Base-by-base conservation (phyloP, 64 coral and sea anemone species). In the Astreopora myriophthalma region DNA sequence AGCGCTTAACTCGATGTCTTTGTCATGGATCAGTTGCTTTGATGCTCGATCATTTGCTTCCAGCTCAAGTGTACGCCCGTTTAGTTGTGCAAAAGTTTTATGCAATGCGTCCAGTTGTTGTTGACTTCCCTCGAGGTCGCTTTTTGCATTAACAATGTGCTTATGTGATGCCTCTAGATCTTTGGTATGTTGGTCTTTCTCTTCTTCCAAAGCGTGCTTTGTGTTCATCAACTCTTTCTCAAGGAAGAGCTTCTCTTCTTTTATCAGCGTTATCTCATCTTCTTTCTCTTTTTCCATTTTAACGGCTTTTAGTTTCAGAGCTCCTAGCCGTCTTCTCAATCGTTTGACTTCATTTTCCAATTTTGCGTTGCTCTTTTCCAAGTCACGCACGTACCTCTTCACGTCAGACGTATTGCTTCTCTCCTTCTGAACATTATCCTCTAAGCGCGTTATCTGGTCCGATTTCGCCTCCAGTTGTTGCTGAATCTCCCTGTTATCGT, bases 211-310 rank as follows among this genome's bases (percentile, higher is more conserved):
- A 51, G 57, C 69, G 39, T 96, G 91, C 35, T 86, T 94, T 8
- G 89, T 51, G 19, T 94, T 74, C 95, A 86, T 94, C 22, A 92
- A 34, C 6, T 96, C 73, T 29, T 71, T 93, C 48, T 96, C 95
- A 3, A 93, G 66, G 3, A 76, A 64, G 1, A 85, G 67, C 19
- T 90, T 96, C 2, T 94, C 91, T 29, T 87, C 91, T 34, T 94
- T 96, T 0, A 79, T 33, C 22, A 94, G 80, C 4, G 51, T 76
- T 6, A 96, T 34, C 63, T 96, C 95, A 3, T 96, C 75, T 51
- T 96, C 87, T 74, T 96, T 96, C 14, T 94, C 71, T 35, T 81
- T 89, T 31, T 96, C 95, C 66, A 94, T 79, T 30, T 96, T 91
- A 29, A 94, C 89, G 34, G 58, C 72, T 57, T 87, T 96, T 26